Percentiles rank a stretch among this genome's conserved stretches.
Conservation (phyloP, 2,797 vertebrate species). For the Arctocebus calabarensis region DNA sequence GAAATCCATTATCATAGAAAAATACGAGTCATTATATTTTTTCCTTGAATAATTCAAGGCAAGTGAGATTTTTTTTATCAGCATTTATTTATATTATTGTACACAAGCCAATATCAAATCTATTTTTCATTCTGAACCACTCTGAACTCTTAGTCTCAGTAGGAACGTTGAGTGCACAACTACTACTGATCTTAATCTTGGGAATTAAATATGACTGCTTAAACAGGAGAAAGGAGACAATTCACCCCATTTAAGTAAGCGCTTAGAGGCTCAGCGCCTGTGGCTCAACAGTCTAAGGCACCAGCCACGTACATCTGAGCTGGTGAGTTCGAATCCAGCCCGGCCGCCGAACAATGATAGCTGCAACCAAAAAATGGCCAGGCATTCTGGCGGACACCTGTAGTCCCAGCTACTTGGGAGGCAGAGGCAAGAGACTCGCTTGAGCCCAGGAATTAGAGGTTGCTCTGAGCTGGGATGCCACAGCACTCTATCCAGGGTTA, state of each 20-base stretch:
- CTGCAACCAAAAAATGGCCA: too few relatives aligned
- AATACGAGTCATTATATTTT: conserved; percentile 33
- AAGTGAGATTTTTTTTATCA: conserved; percentile 21
- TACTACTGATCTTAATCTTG: conserved; percentile 24
- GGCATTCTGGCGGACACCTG: too few relatives aligned
- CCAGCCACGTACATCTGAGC: too few relatives aligned
- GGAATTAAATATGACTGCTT: conserved; percentile 36
- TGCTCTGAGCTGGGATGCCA: too few relatives aligned
- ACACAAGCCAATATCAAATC: not conserved
- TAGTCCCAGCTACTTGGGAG: too few relatives aligned
- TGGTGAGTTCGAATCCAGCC: too few relatives aligned
- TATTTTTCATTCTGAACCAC: conserved; percentile 49
- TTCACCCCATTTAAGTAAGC: not conserved
- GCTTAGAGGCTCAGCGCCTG: too few relatives aligned
- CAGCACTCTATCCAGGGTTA: too few relatives aligned
- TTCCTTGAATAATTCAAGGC: conserved; percentile 55
- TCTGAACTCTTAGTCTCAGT: conserved; percentile 18
- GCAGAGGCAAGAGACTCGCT: too few relatives aligned
- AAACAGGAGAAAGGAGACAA: not conserved
- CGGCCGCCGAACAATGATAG: too few relatives aligned
- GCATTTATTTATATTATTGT: conserved; percentile 27
- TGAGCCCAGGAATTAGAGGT: too few relatives aligned
- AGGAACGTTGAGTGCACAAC: conserved; percentile 21
- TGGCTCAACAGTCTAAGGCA: too few relatives aligned
- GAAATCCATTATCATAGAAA: conserved; percentile 46